These are phyloP conservation scores for Zaprionus davidi DNA, from an alignment of 1,140 invertebrate genomes.

Conservation along the genomic window DNA sequence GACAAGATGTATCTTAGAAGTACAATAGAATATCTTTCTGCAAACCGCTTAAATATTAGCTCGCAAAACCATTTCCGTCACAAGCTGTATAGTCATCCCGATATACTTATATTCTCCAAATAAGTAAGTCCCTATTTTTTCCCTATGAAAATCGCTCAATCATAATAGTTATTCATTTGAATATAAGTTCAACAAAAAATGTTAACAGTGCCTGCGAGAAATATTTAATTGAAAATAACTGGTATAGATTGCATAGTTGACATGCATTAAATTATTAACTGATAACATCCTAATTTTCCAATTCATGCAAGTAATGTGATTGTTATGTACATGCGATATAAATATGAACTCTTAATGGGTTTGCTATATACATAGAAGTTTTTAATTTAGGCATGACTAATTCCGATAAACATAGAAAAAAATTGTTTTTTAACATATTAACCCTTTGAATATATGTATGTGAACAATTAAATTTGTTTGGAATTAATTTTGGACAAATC, in stretches of 20 bases:
- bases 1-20: not conserved
- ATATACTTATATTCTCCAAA: too few relatives aligned
- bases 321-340: constrained; percentile 2
- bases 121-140: not conserved
- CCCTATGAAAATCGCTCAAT: not conserved
- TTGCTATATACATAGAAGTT: not conserved
- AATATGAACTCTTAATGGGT: not conserved
- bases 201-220: not conserved
- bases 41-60: too few relatives aligned
- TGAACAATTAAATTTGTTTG: not conserved
- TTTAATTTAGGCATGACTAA: not conserved
- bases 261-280: not conserved
- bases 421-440: not conserved
- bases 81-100: too few relatives aligned
- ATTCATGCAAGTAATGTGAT: not conserved
- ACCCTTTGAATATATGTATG: not conserved
- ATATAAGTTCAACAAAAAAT: not conserved
- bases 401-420: not conserved
- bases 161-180: not conserved
- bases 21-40: too few relatives aligned
- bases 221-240: not conserved
- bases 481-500: not conserved
- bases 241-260: not conserved
- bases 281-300: constrained; percentile 5
- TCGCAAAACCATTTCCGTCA: too few relatives aligned